These are phyloP conservation scores for Eufriesea mexicana DNA, from an alignment of 1,140 invertebrate genomes.

Conservation along the genomic window DNA sequence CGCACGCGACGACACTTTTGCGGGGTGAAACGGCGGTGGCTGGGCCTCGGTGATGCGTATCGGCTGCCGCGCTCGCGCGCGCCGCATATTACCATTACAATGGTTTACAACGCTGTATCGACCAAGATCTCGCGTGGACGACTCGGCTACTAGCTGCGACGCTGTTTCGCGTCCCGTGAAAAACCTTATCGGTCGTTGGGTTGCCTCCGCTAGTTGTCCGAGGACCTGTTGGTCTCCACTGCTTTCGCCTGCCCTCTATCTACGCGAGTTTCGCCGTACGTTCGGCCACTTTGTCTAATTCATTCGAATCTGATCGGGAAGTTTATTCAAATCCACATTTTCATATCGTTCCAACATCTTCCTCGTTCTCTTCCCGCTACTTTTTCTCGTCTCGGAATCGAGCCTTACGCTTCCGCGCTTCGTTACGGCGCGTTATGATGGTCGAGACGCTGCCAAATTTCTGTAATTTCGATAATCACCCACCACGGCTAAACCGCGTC, in stretches of 20 bases:
- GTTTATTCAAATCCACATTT: conserved; percentile 14
- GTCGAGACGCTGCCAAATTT: no score
- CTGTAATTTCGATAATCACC: no score
- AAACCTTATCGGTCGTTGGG: not conserved
- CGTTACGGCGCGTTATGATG: fast-evolving
- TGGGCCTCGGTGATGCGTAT: conserved; percentile 49
- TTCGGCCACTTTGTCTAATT: not conserved
- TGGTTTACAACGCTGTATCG: conserved; percentile 73
- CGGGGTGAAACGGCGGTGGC: conserved; percentile 24
- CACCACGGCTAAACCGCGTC: no score
- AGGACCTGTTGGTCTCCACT: not conserved
- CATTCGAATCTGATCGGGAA: conserved; percentile 6
- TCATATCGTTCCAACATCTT: conserved; percentile 23
- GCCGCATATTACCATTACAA: conserved; percentile 75
- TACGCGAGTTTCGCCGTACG: not conserved
- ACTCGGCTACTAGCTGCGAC: conserved; percentile 40
- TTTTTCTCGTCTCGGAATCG: not conserved
- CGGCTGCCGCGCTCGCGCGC: conserved; percentile 32
- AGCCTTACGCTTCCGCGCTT: not conserved
- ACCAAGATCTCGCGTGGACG: conserved; percentile 63
- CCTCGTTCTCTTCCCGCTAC: not conserved
- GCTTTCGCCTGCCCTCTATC: not conserved
- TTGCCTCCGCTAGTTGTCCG: not conserved
- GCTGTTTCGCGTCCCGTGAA: conserved; percentile 37
- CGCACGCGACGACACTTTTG: conserved; percentile 38